Conservation (phyloP, 2,113 vertebrate genomes). For the Aplodontia rufa region DNA sequence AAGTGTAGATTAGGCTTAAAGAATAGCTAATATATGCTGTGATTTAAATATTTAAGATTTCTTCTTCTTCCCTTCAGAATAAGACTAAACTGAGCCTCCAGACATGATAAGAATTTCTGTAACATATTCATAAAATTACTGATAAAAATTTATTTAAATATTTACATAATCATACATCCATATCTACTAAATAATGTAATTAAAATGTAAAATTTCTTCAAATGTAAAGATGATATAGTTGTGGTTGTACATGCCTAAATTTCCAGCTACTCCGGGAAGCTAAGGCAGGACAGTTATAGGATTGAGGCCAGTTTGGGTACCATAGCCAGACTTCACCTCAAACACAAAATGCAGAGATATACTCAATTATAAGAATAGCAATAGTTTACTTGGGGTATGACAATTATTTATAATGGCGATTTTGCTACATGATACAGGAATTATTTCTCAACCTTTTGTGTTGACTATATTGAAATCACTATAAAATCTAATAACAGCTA, state of each 20-base stretch:
- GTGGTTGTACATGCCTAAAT: background rate
- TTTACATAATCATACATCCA: background rate
- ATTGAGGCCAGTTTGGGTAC: background rate
- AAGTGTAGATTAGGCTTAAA: constrained; percentile 41
- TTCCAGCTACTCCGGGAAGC: background rate
- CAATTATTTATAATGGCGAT: background rate
- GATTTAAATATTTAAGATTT: background rate
- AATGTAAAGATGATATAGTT: background rate
- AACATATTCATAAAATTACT: background rate
- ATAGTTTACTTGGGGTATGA: background rate
- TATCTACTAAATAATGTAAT: background rate
- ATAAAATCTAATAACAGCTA: background rate
- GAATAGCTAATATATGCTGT: background rate
- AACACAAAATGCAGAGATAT: background rate
- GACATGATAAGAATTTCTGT: background rate
- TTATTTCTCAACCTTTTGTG: background rate
- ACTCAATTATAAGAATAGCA: background rate
- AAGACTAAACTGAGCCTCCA: constrained; percentile 28
- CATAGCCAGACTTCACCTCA: too few species aligned
- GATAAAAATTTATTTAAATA: background rate
- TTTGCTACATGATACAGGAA: background rate
- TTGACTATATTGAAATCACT: background rate
- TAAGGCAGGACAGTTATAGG: background rate
- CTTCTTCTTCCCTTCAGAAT: constrained; percentile 4
- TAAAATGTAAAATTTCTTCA: background rate